Evolutionary conservation across 2,113 vertebrate genomes (phyloP).

Genomic region (Clinocottus analis): DNA sequence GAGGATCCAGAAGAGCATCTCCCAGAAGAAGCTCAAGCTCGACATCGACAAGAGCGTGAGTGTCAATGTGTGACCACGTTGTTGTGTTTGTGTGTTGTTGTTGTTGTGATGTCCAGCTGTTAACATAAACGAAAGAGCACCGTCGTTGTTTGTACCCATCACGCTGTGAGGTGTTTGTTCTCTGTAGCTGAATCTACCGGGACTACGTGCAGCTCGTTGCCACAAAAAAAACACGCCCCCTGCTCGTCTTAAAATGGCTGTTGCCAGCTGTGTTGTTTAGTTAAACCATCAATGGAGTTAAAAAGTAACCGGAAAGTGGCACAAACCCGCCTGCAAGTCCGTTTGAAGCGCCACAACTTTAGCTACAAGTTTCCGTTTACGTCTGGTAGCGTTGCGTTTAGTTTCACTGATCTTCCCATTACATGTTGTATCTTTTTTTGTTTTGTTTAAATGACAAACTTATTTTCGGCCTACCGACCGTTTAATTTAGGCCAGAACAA

Average conservation of each 20-base stretch:
- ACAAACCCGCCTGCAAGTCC: not conserved
- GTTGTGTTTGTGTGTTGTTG: no score
- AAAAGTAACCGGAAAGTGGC: not conserved
- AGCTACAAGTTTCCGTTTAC: not conserved
- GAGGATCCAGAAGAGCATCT: slow-evolving; percentile 95
- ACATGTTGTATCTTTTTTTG: not conserved
- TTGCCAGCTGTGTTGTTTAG: slow-evolving; percentile 18
- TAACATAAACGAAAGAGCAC: no score
- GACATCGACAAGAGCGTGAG: slow-evolving; percentile 98
- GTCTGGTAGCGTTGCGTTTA: no score
- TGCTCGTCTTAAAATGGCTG: slow-evolving; percentile 58
- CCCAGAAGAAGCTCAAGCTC: slow-evolving; percentile 93
- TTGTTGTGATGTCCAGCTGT: no score
- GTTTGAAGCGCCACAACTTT: not conserved
- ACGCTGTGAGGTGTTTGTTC: no score
- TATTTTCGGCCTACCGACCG: not conserved
- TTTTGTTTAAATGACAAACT: not conserved
- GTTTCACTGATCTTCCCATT: not conserved
- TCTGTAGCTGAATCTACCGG: not conserved
- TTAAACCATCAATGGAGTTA: not conserved
- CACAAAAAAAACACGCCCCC: slow-evolving; percentile 25
- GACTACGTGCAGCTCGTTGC: not conserved
- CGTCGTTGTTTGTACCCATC: no score
- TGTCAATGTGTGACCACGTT: slow-evolving; percentile 2
- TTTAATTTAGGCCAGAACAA: not conserved